Conservation (phyloP, 2,888 invertebrate genomes). For the Branchellion lobata region DNA sequence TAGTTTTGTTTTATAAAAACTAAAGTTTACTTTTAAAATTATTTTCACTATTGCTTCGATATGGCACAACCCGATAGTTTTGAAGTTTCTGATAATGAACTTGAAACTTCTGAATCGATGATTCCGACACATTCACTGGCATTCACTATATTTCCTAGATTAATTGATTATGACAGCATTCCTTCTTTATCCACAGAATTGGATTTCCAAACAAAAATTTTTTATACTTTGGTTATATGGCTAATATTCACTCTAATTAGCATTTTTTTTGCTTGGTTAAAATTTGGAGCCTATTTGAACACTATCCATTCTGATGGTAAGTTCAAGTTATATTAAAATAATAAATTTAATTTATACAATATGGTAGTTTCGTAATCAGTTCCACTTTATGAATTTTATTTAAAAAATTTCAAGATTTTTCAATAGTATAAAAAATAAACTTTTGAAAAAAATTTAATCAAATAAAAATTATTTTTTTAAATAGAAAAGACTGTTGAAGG, state of each 20-base stretch:
- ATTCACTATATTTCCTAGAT: not conserved
- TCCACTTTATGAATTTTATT: too few relatives aligned
- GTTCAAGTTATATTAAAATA: not conserved
- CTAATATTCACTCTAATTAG: slow-evolving; percentile 5
- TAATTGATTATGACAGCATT: not conserved
- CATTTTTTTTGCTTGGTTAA: slow-evolving; percentile 32
- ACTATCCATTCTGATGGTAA: not conserved
- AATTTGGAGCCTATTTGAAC: slow-evolving; percentile 14
- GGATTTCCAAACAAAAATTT: slow-evolving; percentile 32
- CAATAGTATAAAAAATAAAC: too few relatives aligned
- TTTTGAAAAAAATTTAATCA: too few relatives aligned
- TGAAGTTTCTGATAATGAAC: slow-evolving; percentile 6
- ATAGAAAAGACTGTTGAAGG: not conserved
- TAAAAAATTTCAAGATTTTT: too few relatives aligned
- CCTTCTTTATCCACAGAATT: not conserved
- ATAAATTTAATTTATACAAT: not conserved
- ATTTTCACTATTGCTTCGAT: not conserved
- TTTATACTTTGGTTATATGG: slow-evolving; percentile 8
- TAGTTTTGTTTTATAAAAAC: not conserved
- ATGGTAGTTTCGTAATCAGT: too few relatives aligned
- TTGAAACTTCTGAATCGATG: not conserved
- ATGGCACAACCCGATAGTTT: not conserved
- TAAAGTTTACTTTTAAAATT: not conserved
- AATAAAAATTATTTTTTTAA: not conserved
- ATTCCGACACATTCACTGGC: not conserved